These are phyloP conservation scores for Phthorimaea operculella DNA, from an alignment of 1,140 invertebrate genomes.

Conservation along the genomic window DNA sequence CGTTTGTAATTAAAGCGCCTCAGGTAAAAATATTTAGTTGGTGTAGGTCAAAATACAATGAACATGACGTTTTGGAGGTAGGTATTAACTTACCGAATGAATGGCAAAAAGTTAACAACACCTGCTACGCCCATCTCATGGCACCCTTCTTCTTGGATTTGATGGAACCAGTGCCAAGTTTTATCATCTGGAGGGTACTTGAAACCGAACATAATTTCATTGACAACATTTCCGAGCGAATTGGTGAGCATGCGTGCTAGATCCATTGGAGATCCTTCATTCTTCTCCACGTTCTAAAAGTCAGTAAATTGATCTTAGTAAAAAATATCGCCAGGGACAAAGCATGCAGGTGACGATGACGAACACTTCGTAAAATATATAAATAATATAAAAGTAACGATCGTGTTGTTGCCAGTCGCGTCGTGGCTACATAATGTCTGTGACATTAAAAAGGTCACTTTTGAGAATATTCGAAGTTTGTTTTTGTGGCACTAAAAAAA, in stretches of 20 bases:
- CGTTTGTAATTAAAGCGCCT: background rate
- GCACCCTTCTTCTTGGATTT: constrained; percentile 81
- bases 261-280: constrained; percentile 29
- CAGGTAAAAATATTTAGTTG: background rate
- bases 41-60: background rate
- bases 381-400: constrained; percentile 25
- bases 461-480: constrained; percentile 30
- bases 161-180: constrained; percentile 79
- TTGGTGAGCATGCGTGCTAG: constrained; percentile 69
- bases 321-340: too few species aligned
- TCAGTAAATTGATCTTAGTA: constrained; percentile 12
- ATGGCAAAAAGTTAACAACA: constrained; percentile 84
- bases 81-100: constrained; percentile 73
- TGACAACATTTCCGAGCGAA: constrained; percentile 80
- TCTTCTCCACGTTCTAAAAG: constrained; percentile 46
- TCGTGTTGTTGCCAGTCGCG: constrained; percentile 29
- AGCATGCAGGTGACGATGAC: background rate
- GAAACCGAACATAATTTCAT: constrained; percentile 80
- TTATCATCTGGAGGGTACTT: constrained; percentile 74
- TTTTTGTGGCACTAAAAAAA: constrained; percentile 17
- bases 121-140: constrained; percentile 83
- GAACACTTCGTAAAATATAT: constrained; percentile 10
- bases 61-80: background rate
- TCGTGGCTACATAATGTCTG: constrained; percentile 34
- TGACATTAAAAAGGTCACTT: constrained; percentile 44